phyloP scores from a whole-genome alignment of 2,797 vertebrate species.

The Arrhamphus sclerolepis region DNA sequence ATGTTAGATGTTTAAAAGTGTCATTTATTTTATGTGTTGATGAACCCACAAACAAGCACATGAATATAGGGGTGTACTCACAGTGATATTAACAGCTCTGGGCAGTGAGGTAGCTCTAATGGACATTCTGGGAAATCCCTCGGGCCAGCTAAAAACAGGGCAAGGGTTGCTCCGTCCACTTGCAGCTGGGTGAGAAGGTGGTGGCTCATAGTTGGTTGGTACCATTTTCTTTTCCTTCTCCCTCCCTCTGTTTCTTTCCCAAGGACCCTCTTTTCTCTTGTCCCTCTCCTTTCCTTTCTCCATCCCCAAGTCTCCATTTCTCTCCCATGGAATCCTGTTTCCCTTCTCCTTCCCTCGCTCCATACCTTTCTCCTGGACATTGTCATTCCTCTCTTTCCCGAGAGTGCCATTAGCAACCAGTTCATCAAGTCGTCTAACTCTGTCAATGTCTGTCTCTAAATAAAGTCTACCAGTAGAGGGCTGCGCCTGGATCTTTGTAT shows the following conservation, averaged over 20 bases:
- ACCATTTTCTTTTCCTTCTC: constrained; percentile 61
- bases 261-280: constrained; percentile 51
- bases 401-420: constrained; percentile 63
- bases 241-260: constrained; percentile 53
- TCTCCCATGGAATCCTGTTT: constrained; percentile 54
- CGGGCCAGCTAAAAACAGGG: constrained; percentile 66
- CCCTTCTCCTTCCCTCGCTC: constrained; percentile 54
- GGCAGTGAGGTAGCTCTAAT: constrained; percentile 82
- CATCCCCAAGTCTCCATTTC: constrained; percentile 40
- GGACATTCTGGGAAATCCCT: constrained; percentile 69
- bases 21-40: too few species aligned
- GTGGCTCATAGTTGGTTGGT: constrained; percentile 29
- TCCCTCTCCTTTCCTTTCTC: constrained; percentile 54
- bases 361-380: constrained; percentile 33
- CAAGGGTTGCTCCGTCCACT: constrained; percentile 60
- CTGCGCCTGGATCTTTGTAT: constrained; percentile 67
- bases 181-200: constrained; percentile 15
- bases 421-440: constrained; percentile 77
- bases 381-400: constrained; percentile 58
- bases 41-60: not conserved
- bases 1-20: too few species aligned
- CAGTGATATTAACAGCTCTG: constrained; percentile 77
- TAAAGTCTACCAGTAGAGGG: constrained; percentile 70
- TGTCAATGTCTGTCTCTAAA: constrained; percentile 78
- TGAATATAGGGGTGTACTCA: constrained; percentile 59